phyloP scores from a whole-genome alignment of 2,888 invertebrate species.

The Rhyacophila evoluta region DNA sequence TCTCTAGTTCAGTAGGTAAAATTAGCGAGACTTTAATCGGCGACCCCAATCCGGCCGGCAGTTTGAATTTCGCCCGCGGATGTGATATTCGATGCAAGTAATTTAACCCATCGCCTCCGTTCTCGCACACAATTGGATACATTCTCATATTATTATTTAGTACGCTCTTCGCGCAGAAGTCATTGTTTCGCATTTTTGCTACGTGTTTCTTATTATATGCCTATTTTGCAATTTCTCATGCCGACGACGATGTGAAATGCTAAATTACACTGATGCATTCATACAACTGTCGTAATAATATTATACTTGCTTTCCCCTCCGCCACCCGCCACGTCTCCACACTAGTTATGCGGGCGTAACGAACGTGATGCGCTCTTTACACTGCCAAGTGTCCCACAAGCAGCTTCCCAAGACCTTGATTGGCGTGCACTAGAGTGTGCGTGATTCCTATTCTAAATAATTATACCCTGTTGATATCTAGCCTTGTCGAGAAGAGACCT shows the following conservation, averaged over 20 bases:
- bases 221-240: constrained; percentile 1
- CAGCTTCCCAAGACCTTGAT: no score
- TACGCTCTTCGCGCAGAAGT: background rate
- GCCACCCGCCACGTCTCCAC: no score
- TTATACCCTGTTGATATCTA: no score
- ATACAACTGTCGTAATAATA: no score
- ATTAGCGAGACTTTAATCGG: background rate
- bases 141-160: background rate
- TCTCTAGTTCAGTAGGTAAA: constrained; percentile 4
- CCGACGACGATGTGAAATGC: background rate
- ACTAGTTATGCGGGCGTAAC: no score
- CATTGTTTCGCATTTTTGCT: background rate
- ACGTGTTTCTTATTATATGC: background rate
- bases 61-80: background rate
- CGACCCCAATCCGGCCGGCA: constrained; percentile 11
- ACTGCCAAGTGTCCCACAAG: no score
- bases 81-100: background rate
- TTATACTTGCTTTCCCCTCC: no score
- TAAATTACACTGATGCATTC: no score
- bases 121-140: background rate
- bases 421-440: no score
- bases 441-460: no score
- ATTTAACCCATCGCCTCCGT: background rate
- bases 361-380: no score
- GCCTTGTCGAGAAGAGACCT: no score